Evolutionary conservation across 2,888 invertebrate genomes (phyloP), one percentile per base, ranked within the genome.

Genomic region (Drosophila maculinotata): DNA sequence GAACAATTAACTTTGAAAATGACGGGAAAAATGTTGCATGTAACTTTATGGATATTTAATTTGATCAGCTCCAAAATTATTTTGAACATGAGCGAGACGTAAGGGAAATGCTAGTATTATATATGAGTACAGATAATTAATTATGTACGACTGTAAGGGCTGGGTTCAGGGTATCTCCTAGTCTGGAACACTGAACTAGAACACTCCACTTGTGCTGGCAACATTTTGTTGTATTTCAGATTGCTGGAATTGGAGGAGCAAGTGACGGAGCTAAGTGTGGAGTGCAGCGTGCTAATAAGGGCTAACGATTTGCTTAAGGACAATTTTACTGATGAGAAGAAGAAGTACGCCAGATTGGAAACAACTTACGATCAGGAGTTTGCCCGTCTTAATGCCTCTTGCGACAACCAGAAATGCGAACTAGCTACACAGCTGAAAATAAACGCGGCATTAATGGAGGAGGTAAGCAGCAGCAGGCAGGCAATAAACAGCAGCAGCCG

Each of bases 301-400:
- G 41, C 51, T 3, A 14, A 28, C 3, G 1, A 36, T 1, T 17
- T 8, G 1, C n/a, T 65, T 0, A 28, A 30, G 9, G 23, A 41
- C 1, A 36, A 42, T 10, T n/a, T 15, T 3, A 7, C 5, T 1
- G 1, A 5, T 10, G 7, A 8, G 4, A 42, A 36, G 5, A 25
- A 17, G 1, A 47, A 12, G 23, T 69, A 66, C 17, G 8, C 41
- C 0, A 7, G 12, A 8, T 25, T 69, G 23, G 68, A 69, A 25
- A n/a, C 8, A 3, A 12, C n/a, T 7, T 69, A 69, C 12, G 68
- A 71, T 6, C 14, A 17, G 6, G 10, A 41, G 1, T 6, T 45
- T 2, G 1, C 20, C 2, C 1, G 8, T 1, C 15, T 54, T 1
- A 45, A 35, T n/a, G 1, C 3, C 4, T 9, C 5, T 2, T 1